Evolutionary conservation across 2,888 invertebrate genomes (phyloP).

Genomic region (Nymphalis c-album): DNA sequence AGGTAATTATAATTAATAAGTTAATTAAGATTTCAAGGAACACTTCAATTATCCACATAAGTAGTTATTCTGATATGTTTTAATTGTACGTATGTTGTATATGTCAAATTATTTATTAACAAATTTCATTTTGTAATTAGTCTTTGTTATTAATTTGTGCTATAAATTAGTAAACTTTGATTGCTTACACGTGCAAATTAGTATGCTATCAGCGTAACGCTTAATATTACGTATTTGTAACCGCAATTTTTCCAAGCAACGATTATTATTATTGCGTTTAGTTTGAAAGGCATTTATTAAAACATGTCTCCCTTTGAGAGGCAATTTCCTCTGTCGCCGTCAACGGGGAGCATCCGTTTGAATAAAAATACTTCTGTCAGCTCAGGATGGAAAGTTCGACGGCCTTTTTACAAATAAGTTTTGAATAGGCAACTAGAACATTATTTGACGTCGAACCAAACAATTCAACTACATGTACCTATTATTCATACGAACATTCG

Average conservation of each 20-base stretch:
- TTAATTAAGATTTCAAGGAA: background rate
- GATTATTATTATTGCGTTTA: slow-evolving; percentile 2
- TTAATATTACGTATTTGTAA: slow-evolving; percentile 8
- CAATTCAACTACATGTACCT: background rate
- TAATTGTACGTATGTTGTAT: background rate
- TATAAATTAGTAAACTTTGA: slow-evolving; percentile 1
- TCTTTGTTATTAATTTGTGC: background rate
- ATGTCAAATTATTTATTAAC: background rate
- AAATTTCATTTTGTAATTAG: background rate
- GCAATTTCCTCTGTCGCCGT: slow-evolving; percentile 25
- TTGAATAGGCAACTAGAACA: background rate
- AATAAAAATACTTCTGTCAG: slow-evolving; percentile 15
- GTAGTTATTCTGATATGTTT: background rate
- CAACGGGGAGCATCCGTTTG: slow-evolving; percentile 28
- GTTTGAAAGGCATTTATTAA: slow-evolving; percentile 23
- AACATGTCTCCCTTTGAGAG: slow-evolving; percentile 24
- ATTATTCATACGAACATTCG: background rate
- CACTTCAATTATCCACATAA: background rate
- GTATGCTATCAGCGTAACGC: slow-evolving; percentile 20
- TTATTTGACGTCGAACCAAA: background rate
- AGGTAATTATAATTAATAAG: background rate
- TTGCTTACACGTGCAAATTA: slow-evolving; percentile 2
- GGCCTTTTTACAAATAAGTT: slow-evolving; percentile 4
- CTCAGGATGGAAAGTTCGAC: slow-evolving; percentile 21
- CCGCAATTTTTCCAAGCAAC: slow-evolving; percentile 16